Percentiles rank a stretch among this genome's conserved stretches.
phyloP scores from a whole-genome alignment of 2,888 invertebrate genomes.

The Drosophila diplacantha region DNA sequence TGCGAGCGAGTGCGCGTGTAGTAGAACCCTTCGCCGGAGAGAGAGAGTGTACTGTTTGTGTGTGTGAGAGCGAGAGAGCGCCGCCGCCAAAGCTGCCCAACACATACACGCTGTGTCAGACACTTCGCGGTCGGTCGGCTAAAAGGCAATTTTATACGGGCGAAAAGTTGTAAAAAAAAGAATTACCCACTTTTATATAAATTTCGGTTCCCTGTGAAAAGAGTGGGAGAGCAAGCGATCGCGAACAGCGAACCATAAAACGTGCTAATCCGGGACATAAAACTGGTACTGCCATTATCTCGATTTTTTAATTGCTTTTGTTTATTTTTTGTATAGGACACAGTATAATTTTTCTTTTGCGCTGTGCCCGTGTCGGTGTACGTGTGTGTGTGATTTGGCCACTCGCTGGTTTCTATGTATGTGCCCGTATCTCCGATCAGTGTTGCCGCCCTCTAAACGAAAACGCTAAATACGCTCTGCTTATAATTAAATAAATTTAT shows the following conservation, averaged over 20 bases:
- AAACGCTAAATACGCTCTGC: slow-evolving; percentile 27
- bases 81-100: slow-evolving; percentile 57
- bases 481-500: not conserved
- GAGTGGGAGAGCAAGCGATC: slow-evolving; percentile 38
- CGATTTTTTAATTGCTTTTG: slow-evolving; percentile 74
- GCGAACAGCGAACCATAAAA: slow-evolving; percentile 45
- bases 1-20: slow-evolving; percentile 39
- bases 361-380: slow-evolving; percentile 57
- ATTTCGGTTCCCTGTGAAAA: slow-evolving; percentile 33
- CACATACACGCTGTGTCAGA: slow-evolving; percentile 71
- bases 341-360: slow-evolving; percentile 69
- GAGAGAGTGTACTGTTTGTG: slow-evolving; percentile 34
- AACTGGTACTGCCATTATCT: slow-evolving; percentile 65
- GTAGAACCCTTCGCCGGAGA: slow-evolving; percentile 32
- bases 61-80: slow-evolving; percentile 51
- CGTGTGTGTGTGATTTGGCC: slow-evolving; percentile 52
- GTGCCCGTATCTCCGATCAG: slow-evolving; percentile 61
- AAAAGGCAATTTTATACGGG: slow-evolving; percentile 68
- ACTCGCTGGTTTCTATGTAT: slow-evolving; percentile 55
- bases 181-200: slow-evolving; percentile 51
- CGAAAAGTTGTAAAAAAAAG: slow-evolving; percentile 56
- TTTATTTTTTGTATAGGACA: slow-evolving; percentile 74
- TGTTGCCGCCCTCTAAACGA: slow-evolving; percentile 31
- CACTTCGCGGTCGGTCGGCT: slow-evolving; percentile 61
- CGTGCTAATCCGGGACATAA: slow-evolving; percentile 55